Evolutionary conservation across 2,888 invertebrate genomes (phyloP), one percentile per base, ranked within the genome.

Genomic region (Seira ritae): DNA sequence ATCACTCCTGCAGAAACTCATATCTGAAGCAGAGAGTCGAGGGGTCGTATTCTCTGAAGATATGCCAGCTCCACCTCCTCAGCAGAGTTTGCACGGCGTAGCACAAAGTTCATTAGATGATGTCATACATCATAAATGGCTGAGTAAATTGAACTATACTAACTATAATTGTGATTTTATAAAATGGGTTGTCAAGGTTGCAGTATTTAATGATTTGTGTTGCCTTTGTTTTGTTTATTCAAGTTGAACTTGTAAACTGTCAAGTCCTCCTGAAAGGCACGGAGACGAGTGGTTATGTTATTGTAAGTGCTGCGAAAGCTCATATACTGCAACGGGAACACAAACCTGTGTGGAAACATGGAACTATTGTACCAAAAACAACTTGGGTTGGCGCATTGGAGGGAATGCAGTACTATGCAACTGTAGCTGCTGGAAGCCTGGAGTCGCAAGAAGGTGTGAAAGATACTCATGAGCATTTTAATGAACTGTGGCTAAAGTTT

Each of bases 351-450:
- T 97, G 97, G 97, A 94, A 94, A 78, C 95, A 96, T 89, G 92
- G 95, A 72, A 95, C 96, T 10, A 92, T 97, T 1, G 95, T 97
- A n/a, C 94, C 96, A 37, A 99, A 99, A 91, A 95, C 96, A 0
- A 97, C 98, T 0, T 99, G 99, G 98, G 95, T 96, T 86, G 98
- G 98, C 20, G 94, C 96, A 74, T 92, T 99, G 12, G 96, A 97
- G 90, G 98, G 98, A 91, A 98, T 99, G 97, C 99, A 99, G 93
- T 99, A 99, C 92, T 99, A 99, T 92, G 99, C 99, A 12, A 99
- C 99, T 8, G 98, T 99, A 69, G 96, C 95, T 90, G 96, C 96
- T 1, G 89, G 88, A 55, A 85, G 77, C 67, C 31, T 76, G 0
- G 88, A 87, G 42, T 83, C 84, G 17, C 87, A 84, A 19, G 88